Evolutionary conservation across 2,888 invertebrate species (phyloP).

Genomic region (Pilophorus perplexus): DNA sequence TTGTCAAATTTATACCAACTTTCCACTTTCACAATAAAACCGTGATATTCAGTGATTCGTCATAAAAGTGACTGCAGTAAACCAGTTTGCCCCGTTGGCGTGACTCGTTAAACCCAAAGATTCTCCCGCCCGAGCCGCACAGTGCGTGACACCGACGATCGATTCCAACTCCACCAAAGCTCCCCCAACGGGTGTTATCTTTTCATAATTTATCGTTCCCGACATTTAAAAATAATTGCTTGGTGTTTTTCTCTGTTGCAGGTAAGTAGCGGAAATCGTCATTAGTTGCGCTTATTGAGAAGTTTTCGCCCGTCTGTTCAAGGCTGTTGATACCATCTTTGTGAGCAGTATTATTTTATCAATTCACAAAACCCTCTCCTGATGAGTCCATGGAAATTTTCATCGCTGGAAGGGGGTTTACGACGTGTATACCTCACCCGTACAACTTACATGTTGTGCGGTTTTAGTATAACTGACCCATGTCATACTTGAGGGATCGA

Average conservation of each 20-base stretch:
- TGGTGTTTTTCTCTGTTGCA: neutral
- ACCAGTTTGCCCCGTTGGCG: neutral
- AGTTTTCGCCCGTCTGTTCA: too few species aligned
- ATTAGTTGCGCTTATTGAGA: too few species aligned
- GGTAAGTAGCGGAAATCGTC: constrained; percentile 4
- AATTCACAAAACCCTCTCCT: too few species aligned
- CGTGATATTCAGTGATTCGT: constrained; percentile 3
- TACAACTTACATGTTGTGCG: too few species aligned
- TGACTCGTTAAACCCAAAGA: neutral
- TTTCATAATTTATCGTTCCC: constrained; percentile 11
- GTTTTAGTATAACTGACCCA: too few species aligned
- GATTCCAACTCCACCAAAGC: constrained; percentile 8
- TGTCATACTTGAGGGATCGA: too few species aligned
- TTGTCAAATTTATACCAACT: too few species aligned
- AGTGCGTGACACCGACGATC: constrained; percentile 15
- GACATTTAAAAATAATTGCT: neutral
- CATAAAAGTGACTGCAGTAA: constrained; percentile 8
- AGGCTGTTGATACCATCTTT: too few species aligned
- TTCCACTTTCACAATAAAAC: neutral
- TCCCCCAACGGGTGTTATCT: constrained; percentile 14
- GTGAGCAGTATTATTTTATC: too few species aligned
- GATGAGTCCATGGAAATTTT: too few species aligned
- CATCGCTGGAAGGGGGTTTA: too few species aligned
- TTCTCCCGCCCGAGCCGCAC: constrained; percentile 4
- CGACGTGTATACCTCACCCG: too few species aligned